A percentile compares a stretch with the other conserved stretches of the same genome.
phyloP scores from a whole-genome alignment of 1,140 invertebrate species.

The Sweltsa coloradensis region DNA sequence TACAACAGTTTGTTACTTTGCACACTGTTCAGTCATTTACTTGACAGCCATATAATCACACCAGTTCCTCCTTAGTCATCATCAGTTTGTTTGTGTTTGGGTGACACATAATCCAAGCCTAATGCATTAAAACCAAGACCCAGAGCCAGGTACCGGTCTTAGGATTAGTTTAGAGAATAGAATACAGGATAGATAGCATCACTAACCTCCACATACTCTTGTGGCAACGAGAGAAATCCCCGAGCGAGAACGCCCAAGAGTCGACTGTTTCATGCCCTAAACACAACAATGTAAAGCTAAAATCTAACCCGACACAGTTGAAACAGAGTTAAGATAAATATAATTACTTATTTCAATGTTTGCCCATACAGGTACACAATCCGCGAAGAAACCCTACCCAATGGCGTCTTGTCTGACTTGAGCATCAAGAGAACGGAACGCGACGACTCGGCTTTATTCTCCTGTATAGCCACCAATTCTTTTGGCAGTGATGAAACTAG shows the following conservation, averaged over 20 bases:
- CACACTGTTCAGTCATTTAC: not conserved
- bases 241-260: no score
- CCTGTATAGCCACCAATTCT: slow-evolving; percentile 87
- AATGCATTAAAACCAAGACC: not conserved
- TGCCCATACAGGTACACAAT: slow-evolving; percentile 64
- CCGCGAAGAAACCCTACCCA: slow-evolving; percentile 74
- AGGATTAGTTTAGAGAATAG: no score
- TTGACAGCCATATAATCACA: not conserved
- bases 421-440: slow-evolving; percentile 82
- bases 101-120: not conserved
- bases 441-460: slow-evolving; percentile 85
- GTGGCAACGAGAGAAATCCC: no score
- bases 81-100: not conserved
- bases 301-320: not conserved
- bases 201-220: no score
- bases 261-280: no score
- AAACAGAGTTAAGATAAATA: not conserved
- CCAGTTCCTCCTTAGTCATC: not conserved
- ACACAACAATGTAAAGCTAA: not conserved
- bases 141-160: not conserved
- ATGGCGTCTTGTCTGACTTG: slow-evolving; percentile 76
- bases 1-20: no score
- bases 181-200: no score
- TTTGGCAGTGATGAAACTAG: slow-evolving; percentile 92
- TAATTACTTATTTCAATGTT: not conserved